Evolutionary conservation across 2,113 vertebrate genomes (phyloP).

Genomic region (Oryzias celebensis): DNA sequence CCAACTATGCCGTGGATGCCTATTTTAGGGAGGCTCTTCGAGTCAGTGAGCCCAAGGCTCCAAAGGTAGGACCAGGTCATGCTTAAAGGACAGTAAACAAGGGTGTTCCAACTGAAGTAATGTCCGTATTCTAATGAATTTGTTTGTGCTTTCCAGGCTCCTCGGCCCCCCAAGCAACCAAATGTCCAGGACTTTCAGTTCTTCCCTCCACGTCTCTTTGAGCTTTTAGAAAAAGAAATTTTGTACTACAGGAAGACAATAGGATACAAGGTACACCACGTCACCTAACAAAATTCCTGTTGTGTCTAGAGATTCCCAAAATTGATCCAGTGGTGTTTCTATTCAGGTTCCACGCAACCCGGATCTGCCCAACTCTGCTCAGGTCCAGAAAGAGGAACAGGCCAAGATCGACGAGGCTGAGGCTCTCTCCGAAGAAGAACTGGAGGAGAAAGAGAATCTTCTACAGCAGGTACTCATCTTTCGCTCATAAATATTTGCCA

Average conservation of each 20-base stretch:
- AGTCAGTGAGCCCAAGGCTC: conserved; percentile 98
- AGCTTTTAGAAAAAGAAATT: conserved; percentile 97
- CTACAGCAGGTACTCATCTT: conserved; percentile 86
- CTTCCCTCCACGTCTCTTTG: conserved; percentile 96
- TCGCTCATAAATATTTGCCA: background rate
- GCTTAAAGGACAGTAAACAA: background rate
- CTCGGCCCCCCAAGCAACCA: conserved; percentile 95
- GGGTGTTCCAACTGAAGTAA: background rate
- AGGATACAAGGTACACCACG: conserved; percentile 89
- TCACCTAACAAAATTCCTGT: background rate
- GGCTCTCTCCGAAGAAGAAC: conserved; percentile 92
- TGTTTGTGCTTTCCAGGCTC: conserved; percentile 81
- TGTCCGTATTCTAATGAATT: background rate
- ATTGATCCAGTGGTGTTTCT: background rate
- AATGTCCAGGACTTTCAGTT: conserved; percentile 99
- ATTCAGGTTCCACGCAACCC: conserved; percentile 93
- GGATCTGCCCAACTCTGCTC: conserved; percentile 91
- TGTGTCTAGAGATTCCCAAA: conserved; percentile 1
- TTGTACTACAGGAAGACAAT: conserved; percentile 99
- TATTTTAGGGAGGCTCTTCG: conserved; percentile 97
- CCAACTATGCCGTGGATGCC: conserved; percentile 97
- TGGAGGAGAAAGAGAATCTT: conserved; percentile 97
- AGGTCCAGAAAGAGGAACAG: conserved; percentile 95
- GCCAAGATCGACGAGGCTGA: conserved; percentile 96
- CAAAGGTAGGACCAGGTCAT: conserved; percentile 82